Conservation (phyloP, 2,888 invertebrate genomes). For the Pediacus dermestoides region DNA sequence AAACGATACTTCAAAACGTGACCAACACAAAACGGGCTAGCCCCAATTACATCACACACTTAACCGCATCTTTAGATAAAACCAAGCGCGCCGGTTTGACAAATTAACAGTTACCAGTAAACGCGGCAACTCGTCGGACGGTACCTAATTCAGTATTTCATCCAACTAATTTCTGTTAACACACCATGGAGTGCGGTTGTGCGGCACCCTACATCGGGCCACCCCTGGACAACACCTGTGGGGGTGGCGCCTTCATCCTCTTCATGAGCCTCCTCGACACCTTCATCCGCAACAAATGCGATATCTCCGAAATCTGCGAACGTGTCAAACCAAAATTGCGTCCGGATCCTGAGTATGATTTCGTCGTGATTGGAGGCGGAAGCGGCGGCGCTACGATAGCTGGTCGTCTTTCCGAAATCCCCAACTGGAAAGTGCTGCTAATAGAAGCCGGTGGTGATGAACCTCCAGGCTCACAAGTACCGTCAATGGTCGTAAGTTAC, state of each 20-base stretch:
- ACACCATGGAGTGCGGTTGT: slow-evolving; percentile 56
- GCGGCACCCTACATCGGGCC: slow-evolving; percentile 54
- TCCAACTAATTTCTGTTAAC: too few species aligned
- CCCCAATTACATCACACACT: slow-evolving; percentile 19
- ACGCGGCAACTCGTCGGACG: too few species aligned
- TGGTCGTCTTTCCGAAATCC: slow-evolving; percentile 61
- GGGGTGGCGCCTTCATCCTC: slow-evolving; percentile 57
- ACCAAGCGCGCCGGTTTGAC: slow-evolving; percentile 13
- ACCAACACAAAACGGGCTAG: slow-evolving; percentile 19
- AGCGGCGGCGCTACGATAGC: slow-evolving; percentile 65
- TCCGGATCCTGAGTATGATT: slow-evolving; percentile 59
- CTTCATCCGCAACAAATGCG: slow-evolving; percentile 58
- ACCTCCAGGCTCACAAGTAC: slow-evolving; percentile 60
- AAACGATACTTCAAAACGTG: too few species aligned
- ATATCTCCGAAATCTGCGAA: slow-evolving; percentile 59
- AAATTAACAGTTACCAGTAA: slow-evolving; percentile 21
- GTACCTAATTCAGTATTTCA: too few species aligned
- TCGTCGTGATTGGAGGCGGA: slow-evolving; percentile 65
- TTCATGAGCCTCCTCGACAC: slow-evolving; percentile 65
- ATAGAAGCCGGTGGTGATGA: slow-evolving; percentile 72
- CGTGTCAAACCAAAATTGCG: slow-evolving; percentile 51
- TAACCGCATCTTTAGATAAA: slow-evolving; percentile 2
- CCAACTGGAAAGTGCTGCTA: slow-evolving; percentile 66
- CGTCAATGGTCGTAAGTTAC: slow-evolving; percentile 66
- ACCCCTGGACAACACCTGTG: slow-evolving; percentile 56